Evolutionary conservation across 1,140 invertebrate species (phyloP).

Genomic region (Ditylenchus dipsaci): DNA sequence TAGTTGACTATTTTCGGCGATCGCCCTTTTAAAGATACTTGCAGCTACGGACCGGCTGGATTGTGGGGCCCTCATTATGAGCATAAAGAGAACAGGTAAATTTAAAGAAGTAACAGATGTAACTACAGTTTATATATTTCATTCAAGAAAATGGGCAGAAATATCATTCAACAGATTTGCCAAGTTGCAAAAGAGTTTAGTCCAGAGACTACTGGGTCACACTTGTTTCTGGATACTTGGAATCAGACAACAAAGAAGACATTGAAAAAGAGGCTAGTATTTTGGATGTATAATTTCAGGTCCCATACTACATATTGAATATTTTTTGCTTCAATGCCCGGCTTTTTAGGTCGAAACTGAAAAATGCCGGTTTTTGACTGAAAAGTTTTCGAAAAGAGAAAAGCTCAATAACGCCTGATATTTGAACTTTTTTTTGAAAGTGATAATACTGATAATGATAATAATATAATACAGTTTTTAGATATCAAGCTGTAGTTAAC

Average conservation of each 20-base stretch:
- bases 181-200: conserved; percentile 31
- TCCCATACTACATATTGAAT: too few relatives aligned
- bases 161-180: conserved; percentile 45
- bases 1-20: conserved; percentile 46
- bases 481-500: too few relatives aligned
- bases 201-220: conserved; percentile 44
- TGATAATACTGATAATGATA: too few relatives aligned
- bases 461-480: too few relatives aligned
- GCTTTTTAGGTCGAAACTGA: too few relatives aligned
- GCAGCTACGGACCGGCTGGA: conserved; percentile 51
- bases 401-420: too few relatives aligned
- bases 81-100: neutral
- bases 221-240: conserved; percentile 49
- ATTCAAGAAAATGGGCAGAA: conserved; percentile 40
- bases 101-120: neutral
- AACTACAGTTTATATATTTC: neutral
- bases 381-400: too few relatives aligned
- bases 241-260: conserved; percentile 32
- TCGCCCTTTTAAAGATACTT: conserved; percentile 43
- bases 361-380: too few relatives aligned
- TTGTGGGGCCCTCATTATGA: conserved; percentile 48
- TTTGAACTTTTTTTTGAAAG: too few relatives aligned
- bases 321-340: too few relatives aligned
- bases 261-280: neutral
- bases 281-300: too few relatives aligned